Evolutionary conservation across 2,113 vertebrate species (phyloP).

Genomic region (Cochlearius cochlearius): DNA sequence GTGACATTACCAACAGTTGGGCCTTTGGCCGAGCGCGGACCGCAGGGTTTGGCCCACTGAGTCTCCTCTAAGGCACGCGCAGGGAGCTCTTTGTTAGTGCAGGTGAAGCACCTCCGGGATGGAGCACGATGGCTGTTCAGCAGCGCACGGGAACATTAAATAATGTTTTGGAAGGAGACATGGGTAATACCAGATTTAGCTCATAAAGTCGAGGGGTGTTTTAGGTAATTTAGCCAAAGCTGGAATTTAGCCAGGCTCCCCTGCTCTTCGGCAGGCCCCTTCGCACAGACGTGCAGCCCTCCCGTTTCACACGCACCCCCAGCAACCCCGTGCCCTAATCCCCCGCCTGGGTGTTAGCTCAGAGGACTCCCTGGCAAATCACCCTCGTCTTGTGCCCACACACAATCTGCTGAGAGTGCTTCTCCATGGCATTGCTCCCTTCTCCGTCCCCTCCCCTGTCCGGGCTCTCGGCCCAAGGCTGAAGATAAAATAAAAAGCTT

Average conservation of each 20-base stretch:
- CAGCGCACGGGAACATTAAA: not conserved
- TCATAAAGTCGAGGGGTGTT: not conserved
- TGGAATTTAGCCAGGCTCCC: not conserved
- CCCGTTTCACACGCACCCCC: not conserved
- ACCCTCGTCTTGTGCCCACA: not conserved
- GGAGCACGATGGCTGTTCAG: not conserved
- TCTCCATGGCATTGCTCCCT: not conserved
- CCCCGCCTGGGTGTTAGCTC: not conserved
- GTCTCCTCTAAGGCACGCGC: accelerated
- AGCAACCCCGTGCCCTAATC: not conserved
- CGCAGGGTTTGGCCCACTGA: not conserved
- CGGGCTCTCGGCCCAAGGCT: accelerated
- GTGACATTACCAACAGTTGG: accelerated
- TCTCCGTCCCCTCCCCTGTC: not conserved
- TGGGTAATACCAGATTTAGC: not conserved
- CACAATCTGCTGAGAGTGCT: not conserved
- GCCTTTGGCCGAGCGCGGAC: not conserved
- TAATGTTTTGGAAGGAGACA: not conserved
- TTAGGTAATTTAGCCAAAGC: not conserved
- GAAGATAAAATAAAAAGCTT: not conserved
- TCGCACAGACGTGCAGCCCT: accelerated
- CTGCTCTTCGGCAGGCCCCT: not conserved
- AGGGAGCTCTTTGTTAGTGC: not conserved
- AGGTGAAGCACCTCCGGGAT: not conserved
- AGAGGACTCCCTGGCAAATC: not conserved